phyloP scores from a whole-genome alignment of 2,113 vertebrate species.

The Electrona antarctica region DNA sequence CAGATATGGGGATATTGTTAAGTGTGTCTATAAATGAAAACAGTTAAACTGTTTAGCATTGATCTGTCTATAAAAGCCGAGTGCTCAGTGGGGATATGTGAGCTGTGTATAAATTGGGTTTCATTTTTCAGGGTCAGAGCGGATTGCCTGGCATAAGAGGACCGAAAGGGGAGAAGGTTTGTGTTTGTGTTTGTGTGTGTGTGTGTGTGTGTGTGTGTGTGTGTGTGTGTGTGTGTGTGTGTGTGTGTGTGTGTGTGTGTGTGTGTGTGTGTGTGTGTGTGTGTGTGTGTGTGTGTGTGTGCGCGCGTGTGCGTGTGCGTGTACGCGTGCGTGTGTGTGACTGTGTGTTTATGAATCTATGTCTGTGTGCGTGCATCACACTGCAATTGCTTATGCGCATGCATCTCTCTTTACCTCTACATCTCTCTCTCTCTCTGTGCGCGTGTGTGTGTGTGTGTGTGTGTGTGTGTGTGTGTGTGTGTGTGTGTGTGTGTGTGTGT shows the following conservation, averaged over 20 bases:
- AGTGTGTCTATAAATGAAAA: slow-evolving; percentile 14
- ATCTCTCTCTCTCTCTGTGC: background rate
- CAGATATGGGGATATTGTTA: slow-evolving; percentile 12
- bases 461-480: slow-evolving; percentile 17
- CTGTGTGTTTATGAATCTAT: background rate
- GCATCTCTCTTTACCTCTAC: too few relatives aligned
- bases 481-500: slow-evolving; percentile 3
- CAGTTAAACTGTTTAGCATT: slow-evolving; percentile 29
- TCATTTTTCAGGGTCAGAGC: slow-evolving; percentile 79
- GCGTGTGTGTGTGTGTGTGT: background rate
- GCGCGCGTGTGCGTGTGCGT: background rate
- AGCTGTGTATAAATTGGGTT: slow-evolving; percentile 26
- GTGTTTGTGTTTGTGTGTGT: slow-evolving; percentile 36
- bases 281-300: slow-evolving; percentile 11
- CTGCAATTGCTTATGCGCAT: too few relatives aligned
- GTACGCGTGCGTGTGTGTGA: too few relatives aligned
- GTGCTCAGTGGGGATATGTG: slow-evolving; percentile 8
- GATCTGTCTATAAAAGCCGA: slow-evolving; percentile 28
- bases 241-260: slow-evolving; percentile 42
- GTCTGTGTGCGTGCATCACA: background rate
- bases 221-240: slow-evolving; percentile 39
- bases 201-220: background rate
- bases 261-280: slow-evolving; percentile 40
- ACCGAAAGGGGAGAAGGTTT: slow-evolving; percentile 92
- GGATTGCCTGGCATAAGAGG: slow-evolving; percentile 87